These are phyloP conservation scores for Panurus biarmicus DNA, from an alignment of 2,113 vertebrate genomes.

Conservation along the genomic window DNA sequence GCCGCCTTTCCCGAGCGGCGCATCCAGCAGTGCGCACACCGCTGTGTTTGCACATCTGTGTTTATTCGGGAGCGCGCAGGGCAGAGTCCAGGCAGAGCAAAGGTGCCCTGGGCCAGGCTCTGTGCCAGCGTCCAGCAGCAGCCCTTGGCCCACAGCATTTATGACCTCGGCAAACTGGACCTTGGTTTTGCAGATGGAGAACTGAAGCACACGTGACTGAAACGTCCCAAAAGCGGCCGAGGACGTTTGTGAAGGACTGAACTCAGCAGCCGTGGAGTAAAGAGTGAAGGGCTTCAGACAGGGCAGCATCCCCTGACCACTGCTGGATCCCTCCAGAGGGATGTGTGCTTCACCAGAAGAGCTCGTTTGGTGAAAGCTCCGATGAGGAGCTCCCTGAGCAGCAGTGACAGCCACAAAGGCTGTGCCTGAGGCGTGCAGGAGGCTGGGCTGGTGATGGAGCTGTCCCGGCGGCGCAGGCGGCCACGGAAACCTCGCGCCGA, in stretches of 20 bases:
- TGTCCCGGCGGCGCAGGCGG: neutral
- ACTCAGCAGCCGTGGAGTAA: neutral
- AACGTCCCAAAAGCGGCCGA: rapidly evolving
- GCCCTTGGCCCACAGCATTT: neutral
- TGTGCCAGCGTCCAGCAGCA: neutral
- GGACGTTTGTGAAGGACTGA: neutral
- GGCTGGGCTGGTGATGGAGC: rapidly evolving
- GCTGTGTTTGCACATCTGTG: neutral
- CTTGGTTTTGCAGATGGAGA: neutral
- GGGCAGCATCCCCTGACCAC: neutral
- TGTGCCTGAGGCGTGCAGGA: neutral
- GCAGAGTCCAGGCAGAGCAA: constrained; percentile 5
- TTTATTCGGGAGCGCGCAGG: neutral
- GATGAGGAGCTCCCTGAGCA: rapidly evolving
- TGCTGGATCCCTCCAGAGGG: neutral
- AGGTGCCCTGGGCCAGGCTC: neutral
- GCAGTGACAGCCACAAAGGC: neutral
- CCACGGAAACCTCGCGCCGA: rapidly evolving
- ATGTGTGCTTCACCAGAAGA: neutral
- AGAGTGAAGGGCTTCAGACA: neutral
- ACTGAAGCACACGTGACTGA: neutral
- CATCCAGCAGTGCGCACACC: neutral
- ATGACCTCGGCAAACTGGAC: neutral
- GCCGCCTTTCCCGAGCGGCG: neutral
- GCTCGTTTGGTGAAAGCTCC: neutral